Percentiles rank a stretch among this genome's conserved stretches.
Evolutionary conservation across 2,797 vertebrate species (phyloP).

Genomic region (Loris lydekkerianus): DNA sequence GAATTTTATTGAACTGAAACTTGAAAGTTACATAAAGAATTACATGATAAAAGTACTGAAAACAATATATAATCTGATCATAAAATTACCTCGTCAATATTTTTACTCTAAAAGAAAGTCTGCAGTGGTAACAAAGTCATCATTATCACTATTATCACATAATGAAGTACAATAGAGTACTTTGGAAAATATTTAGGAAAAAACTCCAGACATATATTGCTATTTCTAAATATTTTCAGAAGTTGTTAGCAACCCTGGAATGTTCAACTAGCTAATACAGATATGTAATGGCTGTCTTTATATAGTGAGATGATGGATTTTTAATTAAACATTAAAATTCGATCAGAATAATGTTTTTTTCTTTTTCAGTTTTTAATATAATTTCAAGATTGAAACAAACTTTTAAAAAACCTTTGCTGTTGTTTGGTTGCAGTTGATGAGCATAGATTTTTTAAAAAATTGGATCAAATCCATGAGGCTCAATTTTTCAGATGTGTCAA

Average conservation of each 20-base stretch:
- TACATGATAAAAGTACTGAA: too few relatives aligned
- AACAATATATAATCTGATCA: neutral
- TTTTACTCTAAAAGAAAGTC: slow-evolving; percentile 7
- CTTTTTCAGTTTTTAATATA: neutral
- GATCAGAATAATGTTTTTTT: neutral
- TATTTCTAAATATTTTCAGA: slow-evolving; percentile 33
- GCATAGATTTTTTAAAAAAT: neutral
- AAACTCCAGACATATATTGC: neutral
- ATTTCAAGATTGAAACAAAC: neutral
- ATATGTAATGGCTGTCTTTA: neutral
- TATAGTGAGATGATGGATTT: neutral
- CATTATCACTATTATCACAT: neutral
- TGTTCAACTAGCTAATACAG: neutral
- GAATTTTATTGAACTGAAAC: too few relatives aligned
- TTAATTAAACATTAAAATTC: neutral
- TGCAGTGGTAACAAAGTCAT: slow-evolving; percentile 24
- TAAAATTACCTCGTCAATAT: neutral
- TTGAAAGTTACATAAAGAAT: too few relatives aligned
- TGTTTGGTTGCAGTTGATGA: neutral
- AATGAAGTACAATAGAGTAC: neutral
- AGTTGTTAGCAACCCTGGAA: neutral
- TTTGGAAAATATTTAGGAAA: slow-evolving; percentile 26
- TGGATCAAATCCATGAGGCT: neutral
- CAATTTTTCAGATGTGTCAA: neutral
- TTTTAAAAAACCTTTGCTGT: slow-evolving; percentile 12